A percentile compares a stretch with the other conserved stretches of the same genome.
phyloP scores from a whole-genome alignment of 2,113 vertebrate genomes.

The Planiliza haematocheilus region DNA sequence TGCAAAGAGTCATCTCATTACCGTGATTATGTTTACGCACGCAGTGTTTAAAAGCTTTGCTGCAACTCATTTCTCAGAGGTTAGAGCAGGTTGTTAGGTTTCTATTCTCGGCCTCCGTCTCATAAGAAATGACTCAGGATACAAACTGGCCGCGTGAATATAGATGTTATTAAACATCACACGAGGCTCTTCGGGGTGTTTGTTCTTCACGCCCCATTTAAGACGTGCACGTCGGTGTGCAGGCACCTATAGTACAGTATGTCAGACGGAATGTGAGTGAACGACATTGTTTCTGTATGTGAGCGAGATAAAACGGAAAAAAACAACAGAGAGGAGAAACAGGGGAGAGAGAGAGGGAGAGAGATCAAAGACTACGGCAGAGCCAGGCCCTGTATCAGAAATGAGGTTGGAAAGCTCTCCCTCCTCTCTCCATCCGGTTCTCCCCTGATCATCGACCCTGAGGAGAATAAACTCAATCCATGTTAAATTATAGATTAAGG shows the following conservation, averaged over 20 bases:
- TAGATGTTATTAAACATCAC: slow-evolving; percentile 39
- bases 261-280: slow-evolving; percentile 20
- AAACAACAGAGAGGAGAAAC: slow-evolving; percentile 24
- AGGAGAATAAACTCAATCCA: slow-evolving; percentile 75
- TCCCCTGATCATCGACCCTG: slow-evolving; percentile 70
- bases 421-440: slow-evolving; percentile 53
- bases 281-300: slow-evolving; percentile 36
- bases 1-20: slow-evolving; percentile 50
- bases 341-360: slow-evolving; percentile 13
- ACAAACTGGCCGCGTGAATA: slow-evolving; percentile 44
- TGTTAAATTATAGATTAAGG: slow-evolving; percentile 86
- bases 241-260: slow-evolving; percentile 30
- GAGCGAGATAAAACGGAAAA: slow-evolving; percentile 43
- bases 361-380: slow-evolving; percentile 61
- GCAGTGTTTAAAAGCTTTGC: slow-evolving; percentile 43
- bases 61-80: slow-evolving; percentile 31
- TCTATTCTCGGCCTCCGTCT: slow-evolving; percentile 34
- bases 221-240: slow-evolving; percentile 19
- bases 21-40: slow-evolving; percentile 47
- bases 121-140: slow-evolving; percentile 40
- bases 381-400: slow-evolving; percentile 58
- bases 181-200: slow-evolving; percentile 16
- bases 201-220: slow-evolving; percentile 17
- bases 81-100: slow-evolving; percentile 32
- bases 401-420: slow-evolving; percentile 63